These are phyloP conservation scores for Linnaemya tessellans DNA, from an alignment of 2,888 invertebrate species.

Conservation along the genomic window DNA sequence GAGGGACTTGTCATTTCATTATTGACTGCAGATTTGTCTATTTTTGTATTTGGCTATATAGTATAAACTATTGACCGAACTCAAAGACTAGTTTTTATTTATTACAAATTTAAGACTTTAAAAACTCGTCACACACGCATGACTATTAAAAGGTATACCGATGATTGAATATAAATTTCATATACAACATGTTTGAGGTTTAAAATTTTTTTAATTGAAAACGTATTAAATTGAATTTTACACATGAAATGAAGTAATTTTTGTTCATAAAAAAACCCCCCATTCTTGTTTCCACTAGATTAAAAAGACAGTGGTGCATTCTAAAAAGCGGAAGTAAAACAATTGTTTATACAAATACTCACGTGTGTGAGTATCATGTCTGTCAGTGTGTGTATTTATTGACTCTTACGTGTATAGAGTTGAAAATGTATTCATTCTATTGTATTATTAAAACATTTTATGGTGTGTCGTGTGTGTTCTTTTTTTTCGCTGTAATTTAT, in stretches of 20 bases:
- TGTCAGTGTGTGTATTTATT: background rate
- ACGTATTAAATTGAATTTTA: conserved; percentile 38
- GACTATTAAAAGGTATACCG: background rate
- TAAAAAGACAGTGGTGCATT: conserved; percentile 11
- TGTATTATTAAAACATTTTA: conserved; percentile 15
- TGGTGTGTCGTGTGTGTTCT: background rate
- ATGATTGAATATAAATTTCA: background rate
- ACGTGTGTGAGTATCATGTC: conserved; percentile 21
- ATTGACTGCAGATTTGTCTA: too few species aligned
- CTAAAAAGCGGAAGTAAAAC: conserved; percentile 67
- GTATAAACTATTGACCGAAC: too few species aligned
- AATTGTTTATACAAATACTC: conserved; percentile 49
- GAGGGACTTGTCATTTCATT: too few species aligned
- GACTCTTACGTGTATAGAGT: conserved; percentile 32
- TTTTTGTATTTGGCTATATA: too few species aligned
- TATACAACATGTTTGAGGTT: conserved; percentile 24
- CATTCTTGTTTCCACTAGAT: conserved; percentile 2
- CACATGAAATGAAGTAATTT: background rate
- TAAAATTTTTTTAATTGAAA: conserved; percentile 5
- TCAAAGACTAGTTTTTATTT: too few species aligned
- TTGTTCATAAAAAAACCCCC: background rate
- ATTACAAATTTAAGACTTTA: background rate
- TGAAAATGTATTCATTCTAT: conserved; percentile 24
- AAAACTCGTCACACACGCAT: conserved; percentile 26
- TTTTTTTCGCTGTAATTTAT: conserved; percentile 31